These are phyloP conservation scores for Irena cyanogastra DNA, from an alignment of 2,113 vertebrate species.

Conservation along the genomic window DNA sequence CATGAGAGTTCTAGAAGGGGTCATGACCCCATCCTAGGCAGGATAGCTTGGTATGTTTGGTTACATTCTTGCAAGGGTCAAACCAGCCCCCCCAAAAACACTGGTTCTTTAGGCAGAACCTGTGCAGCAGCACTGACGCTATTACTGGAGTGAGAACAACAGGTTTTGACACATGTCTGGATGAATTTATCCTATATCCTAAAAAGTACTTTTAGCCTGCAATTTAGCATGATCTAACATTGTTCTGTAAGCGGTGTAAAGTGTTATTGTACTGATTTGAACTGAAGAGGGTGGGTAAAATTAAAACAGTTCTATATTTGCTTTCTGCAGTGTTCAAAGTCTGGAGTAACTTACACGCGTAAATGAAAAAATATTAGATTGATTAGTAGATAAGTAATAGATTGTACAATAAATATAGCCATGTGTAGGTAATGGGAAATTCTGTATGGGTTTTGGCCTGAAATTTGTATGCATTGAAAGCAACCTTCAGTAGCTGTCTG, in stretches of 20 bases:
- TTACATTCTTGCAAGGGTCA: slow-evolving; percentile 14
- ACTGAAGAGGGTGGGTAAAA: not conserved
- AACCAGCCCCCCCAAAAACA: not conserved
- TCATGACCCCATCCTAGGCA: not conserved
- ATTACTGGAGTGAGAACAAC: not conserved
- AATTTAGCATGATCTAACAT: not conserved
- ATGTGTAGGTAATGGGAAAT: not conserved
- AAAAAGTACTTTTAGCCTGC: not conserved
- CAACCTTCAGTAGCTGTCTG: not conserved
- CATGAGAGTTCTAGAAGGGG: not conserved
- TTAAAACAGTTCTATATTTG: not conserved
- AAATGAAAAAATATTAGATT: not conserved
- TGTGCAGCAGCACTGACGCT: not conserved
- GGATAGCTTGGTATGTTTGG: slow-evolving; percentile 29
- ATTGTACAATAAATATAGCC: not conserved
- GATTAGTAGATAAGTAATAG: not conserved
- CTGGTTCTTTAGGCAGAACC: not conserved
- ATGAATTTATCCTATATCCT: not conserved
- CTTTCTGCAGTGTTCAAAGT: not conserved
- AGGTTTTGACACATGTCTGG: not conserved
- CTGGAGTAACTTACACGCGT: not conserved
- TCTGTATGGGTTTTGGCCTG: not conserved
- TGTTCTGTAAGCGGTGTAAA: not conserved
- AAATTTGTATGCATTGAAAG: not conserved
- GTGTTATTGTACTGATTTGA: not conserved